phyloP scores from a whole-genome alignment of 2,888 invertebrate genomes.

The Ferrisia virgata region DNA sequence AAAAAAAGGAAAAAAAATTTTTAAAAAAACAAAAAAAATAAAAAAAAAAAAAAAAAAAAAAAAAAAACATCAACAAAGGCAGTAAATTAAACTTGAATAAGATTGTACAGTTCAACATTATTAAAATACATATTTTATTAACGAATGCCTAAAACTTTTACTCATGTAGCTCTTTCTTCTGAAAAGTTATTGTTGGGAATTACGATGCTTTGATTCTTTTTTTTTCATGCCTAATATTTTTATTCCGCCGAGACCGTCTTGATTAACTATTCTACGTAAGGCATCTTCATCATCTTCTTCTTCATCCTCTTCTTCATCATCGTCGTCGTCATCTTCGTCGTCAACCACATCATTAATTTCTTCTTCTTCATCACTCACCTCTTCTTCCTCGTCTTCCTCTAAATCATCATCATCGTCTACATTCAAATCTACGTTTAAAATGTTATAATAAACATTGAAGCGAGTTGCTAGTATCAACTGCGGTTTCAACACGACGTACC shows the following conservation, averaged over 20 bases:
- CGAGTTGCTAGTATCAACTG: neutral
- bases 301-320: conserved; percentile 37
- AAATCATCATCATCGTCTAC: conserved; percentile 33
- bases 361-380: conserved; percentile 41
- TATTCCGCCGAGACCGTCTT: neutral
- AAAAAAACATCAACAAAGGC: neutral
- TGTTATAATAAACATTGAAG: neutral
- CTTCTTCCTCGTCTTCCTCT: conserved; percentile 39
- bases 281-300: conserved; percentile 36
- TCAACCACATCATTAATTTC: conserved; percentile 28
- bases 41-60: neutral
- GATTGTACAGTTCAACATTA: neutral
- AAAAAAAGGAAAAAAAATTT: neutral
- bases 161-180: neutral
- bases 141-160: neutral
- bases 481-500: neutral
- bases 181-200: neutral
- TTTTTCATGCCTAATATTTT: conserved; percentile 3
- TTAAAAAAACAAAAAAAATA: neutral
- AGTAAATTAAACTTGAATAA: neutral
- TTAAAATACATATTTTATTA: neutral
- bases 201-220: conserved; percentile 11
- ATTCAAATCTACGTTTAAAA: neutral
- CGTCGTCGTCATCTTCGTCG: conserved; percentile 37
- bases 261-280: neutral